Evolutionary conservation across 2,888 invertebrate genomes (phyloP).

Genomic region (Neria commutata): DNA sequence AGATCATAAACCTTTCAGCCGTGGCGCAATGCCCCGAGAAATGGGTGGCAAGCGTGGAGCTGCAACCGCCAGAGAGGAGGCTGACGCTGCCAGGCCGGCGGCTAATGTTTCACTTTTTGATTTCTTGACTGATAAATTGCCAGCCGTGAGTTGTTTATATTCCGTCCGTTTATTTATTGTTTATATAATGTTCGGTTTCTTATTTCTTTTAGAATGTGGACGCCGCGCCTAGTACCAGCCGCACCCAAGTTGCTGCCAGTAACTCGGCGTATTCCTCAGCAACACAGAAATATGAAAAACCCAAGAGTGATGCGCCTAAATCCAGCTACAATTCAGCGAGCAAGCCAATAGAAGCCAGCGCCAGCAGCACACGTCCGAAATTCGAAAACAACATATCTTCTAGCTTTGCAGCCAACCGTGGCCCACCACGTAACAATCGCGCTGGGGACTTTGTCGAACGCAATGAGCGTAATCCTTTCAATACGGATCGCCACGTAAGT

Average conservation of each 20-base stretch:
- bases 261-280: neutral
- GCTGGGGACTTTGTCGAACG: slow-evolving; percentile 12
- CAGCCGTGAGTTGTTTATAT: slow-evolving; percentile 32
- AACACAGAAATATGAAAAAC: slow-evolving; percentile 22
- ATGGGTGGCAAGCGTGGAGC: slow-evolving; percentile 49
- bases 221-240: slow-evolving; percentile 5
- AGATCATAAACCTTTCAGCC: too few species aligned
- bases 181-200: too few species aligned
- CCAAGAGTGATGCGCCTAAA: slow-evolving; percentile 19
- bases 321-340: slow-evolving; percentile 31
- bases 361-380: slow-evolving; percentile 38
- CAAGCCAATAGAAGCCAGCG: slow-evolving; percentile 24
- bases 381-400: slow-evolving; percentile 62
- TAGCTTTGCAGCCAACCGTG: slow-evolving; percentile 56
- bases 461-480: neutral
- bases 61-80: slow-evolving; percentile 64
- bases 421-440: slow-evolving; percentile 28
- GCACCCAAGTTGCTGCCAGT: slow-evolving; percentile 7
- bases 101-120: slow-evolving; percentile 82
- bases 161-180: too few species aligned
- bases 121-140: slow-evolving; percentile 80
- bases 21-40: slow-evolving; percentile 50
- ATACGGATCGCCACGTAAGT: too few species aligned
- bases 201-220: too few species aligned
- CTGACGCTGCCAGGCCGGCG: slow-evolving; percentile 73